Percentiles rank a stretch among this genome's conserved stretches.
These are phyloP conservation scores for Chymomyza fuscimana DNA, from an alignment of 2,888 invertebrate species.

Conservation along the genomic window DNA sequence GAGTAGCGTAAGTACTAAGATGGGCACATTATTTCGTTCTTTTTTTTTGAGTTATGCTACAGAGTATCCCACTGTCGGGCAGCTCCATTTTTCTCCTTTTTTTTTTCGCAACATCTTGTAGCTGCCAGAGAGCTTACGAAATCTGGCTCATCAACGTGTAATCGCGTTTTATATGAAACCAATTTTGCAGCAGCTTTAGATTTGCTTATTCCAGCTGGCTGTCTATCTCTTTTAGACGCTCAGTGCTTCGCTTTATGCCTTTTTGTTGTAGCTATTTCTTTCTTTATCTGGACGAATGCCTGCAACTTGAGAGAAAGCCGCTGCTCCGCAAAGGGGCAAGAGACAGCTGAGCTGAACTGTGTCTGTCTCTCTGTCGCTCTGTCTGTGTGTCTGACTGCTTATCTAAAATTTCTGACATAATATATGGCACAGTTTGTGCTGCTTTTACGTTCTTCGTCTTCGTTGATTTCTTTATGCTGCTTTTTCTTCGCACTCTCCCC, in stretches of 20 bases:
- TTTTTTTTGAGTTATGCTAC: too few relatives aligned
- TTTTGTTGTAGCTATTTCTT: not conserved
- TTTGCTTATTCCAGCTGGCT: constrained; percentile 36
- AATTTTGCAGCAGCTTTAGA: constrained; percentile 68
- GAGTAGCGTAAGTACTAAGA: too few relatives aligned
- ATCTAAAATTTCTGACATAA: constrained; percentile 73
- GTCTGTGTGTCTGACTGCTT: constrained; percentile 44
- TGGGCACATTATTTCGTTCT: too few relatives aligned
- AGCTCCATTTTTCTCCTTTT: not conserved
- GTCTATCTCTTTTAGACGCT: not conserved
- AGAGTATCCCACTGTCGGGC: not conserved
- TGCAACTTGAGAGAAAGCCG: not conserved
- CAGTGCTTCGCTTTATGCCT: not conserved
- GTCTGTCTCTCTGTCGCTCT: not conserved
- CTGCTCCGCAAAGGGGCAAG: not conserved
- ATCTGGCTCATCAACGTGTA: constrained; percentile 63
- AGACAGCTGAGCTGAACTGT: not conserved
- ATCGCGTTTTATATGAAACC: constrained; percentile 62
- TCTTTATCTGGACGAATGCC: not conserved
- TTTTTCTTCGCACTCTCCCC: not conserved
- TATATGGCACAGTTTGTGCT: constrained; percentile 61
- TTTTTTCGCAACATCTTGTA: constrained; percentile 35
- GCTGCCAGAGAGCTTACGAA: constrained; percentile 11
- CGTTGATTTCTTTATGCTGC: not conserved
- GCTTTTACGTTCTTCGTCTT: not conserved